Base-by-base conservation (phyloP, 2,888 invertebrate genomes). In the Athalia cordata region DNA sequence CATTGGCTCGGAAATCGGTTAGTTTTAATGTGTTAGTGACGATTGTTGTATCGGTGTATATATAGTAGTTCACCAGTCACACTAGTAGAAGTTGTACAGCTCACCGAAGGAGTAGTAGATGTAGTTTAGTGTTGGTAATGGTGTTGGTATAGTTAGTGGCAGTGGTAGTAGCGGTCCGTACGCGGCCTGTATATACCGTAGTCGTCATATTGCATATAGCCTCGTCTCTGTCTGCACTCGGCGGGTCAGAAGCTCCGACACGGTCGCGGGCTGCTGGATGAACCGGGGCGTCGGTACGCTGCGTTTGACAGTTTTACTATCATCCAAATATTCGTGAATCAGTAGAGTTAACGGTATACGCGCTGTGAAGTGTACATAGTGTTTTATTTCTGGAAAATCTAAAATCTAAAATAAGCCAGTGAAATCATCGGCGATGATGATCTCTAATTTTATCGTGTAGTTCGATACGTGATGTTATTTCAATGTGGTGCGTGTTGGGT, bases 191-290 rank as follows among this genome's bases (percentile, higher is more conserved):
- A 59, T 61, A 61, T 72, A 84, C 83, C 85, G 84, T 83, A 86
- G 85, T 85, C 89, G 88, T 89, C 89, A 89, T 88, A 86, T 87
- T 83, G 86, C 84, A 86, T n/a, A 62, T 86, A 88, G 87, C 86
- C 86, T 84, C 86, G 87, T 88, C 89, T 88, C 88, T 87, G 88
- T 87, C 88, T 87, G 85, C 87, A 86, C 83, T 85, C 85, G 86
- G 82, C 85, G 87, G 85, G 87, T 85, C 86, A 83, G 86, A 87
- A 87, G 86, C 86, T 84, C 87, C 84, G 86, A 86, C 86, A 85
- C 85, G 83, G 85, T 85, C 84, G 84, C 81, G 82, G 80, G 80
- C 83, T 82, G 83, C 83, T 9, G 13, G 83, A 80, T 81, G 80
- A 82, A 81, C 50, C 29, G 62, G 77, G 82, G 79, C 82, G 80